Percentiles rank a stretch among this genome's conserved stretches.
Evolutionary conservation across 1,140 invertebrate genomes (phyloP).

Genomic region (Brachionus asplanchnoidis): DNA sequence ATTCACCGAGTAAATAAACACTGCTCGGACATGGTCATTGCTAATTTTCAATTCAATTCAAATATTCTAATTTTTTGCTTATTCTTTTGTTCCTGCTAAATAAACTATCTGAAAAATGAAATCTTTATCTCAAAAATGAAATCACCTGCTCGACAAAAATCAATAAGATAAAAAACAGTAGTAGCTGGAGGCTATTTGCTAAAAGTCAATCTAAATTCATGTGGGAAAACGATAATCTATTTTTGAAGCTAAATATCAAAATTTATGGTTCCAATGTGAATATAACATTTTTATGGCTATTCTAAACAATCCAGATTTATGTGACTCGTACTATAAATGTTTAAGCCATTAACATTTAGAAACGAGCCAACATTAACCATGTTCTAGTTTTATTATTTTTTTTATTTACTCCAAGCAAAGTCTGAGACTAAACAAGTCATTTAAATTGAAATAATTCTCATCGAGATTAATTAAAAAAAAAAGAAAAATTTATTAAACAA

Average conservation of each 20-base stretch:
- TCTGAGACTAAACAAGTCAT: neutral
- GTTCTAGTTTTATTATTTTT: neutral
- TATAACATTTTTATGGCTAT: neutral
- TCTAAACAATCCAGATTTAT: neutral
- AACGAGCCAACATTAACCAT: neutral
- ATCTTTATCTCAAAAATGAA: neutral
- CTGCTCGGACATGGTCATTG: neutral
- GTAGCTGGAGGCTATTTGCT: slow-evolving; percentile 7
- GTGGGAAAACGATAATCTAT: neutral
- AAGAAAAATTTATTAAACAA: neutral
- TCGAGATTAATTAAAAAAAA: neutral
- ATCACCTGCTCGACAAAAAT: slow-evolving; percentile 6
- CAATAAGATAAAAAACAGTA: slow-evolving; percentile 4
- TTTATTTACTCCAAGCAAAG: neutral
- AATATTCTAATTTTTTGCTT: neutral
- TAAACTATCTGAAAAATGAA: neutral
- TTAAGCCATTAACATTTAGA: neutral
- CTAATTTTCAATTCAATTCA: neutral
- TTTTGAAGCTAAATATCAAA: neutral
- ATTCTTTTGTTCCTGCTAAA: neutral
- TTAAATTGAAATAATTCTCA: neutral
- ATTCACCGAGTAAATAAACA: neutral
- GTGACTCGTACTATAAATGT: neutral
- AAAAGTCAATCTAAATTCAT: neutral
- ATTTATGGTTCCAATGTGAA: slow-evolving; percentile 14